phyloP scores from a whole-genome alignment of 1,140 invertebrate species.

The Eufriesea mexicana region DNA sequence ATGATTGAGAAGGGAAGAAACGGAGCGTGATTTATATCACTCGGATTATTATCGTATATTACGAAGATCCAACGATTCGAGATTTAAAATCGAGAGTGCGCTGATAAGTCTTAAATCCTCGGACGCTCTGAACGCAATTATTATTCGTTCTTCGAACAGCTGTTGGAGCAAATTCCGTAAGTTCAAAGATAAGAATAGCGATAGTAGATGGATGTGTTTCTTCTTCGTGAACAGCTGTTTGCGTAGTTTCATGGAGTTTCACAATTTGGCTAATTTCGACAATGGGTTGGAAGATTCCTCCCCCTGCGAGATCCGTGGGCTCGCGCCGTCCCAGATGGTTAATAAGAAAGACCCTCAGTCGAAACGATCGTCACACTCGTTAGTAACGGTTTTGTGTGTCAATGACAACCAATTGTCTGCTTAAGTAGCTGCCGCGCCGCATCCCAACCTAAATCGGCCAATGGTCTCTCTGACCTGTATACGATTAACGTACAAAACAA shows the following conservation, averaged over 20 bases:
- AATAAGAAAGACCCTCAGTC: constrained; percentile 34
- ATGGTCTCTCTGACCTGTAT: constrained; percentile 70
- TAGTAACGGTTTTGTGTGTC: constrained; percentile 74
- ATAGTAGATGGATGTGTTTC: no score
- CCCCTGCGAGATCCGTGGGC: not conserved
- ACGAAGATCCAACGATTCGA: not conserved
- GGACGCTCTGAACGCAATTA: no score
- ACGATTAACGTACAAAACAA: constrained; percentile 72
- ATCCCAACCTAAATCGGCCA: constrained; percentile 75
- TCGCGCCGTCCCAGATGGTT: not conserved
- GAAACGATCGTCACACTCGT: constrained; percentile 55
- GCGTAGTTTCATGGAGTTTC: not conserved
- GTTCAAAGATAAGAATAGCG: no score
- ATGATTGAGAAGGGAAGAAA: not conserved
- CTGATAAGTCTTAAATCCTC: no score
- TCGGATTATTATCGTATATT: not conserved
- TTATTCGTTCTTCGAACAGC: no score
- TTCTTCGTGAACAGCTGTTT: no score
- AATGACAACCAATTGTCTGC: constrained; percentile 79
- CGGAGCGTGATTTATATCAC: constrained; percentile 1
- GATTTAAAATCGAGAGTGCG: no score
- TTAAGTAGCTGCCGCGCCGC: constrained; percentile 73
- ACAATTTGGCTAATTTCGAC: not conserved
- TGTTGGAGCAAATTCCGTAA: no score
- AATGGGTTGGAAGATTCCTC: not conserved